Evolutionary conservation across 1,140 invertebrate genomes (phyloP).

Genomic region (Pemphigus obesinymphae): DNA sequence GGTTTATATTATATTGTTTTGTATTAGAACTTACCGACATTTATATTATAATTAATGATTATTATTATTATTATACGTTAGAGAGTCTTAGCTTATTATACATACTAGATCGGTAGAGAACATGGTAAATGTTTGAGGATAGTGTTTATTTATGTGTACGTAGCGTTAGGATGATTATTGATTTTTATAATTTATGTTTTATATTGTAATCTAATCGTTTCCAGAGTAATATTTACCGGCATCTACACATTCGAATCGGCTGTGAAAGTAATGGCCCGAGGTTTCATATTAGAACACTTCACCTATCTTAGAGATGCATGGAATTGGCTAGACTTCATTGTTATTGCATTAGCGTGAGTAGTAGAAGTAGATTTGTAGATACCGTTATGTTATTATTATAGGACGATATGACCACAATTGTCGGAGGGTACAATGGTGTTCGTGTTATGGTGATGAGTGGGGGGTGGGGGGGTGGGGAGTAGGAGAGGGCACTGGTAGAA

Average conservation of each 20-base stretch:
- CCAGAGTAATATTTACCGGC: conserved; percentile 97
- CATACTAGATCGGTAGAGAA: conserved; percentile 32
- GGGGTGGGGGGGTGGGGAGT: not conserved
- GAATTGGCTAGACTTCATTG: conserved; percentile 99
- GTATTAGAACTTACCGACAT: not conserved
- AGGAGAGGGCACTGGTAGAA: not conserved
- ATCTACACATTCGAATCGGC: conserved; percentile 99
- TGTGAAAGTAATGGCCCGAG: conserved; percentile 97
- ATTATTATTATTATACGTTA: conserved; percentile 22
- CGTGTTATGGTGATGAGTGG: not conserved
- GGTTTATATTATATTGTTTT: conserved; percentile 13
- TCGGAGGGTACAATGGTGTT: not conserved
- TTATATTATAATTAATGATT: not conserved
- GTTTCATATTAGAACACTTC: conserved; percentile 97
- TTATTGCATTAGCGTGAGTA: conserved; percentile 99
- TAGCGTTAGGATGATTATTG: conserved; percentile 35
- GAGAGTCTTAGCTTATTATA: conserved; percentile 36
- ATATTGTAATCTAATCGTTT: conserved; percentile 48
- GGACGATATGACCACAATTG: conserved; percentile 30
- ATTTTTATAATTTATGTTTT: conserved; percentile 29
- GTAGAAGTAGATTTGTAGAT: conserved; percentile 39
- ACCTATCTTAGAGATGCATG: conserved; percentile 99
- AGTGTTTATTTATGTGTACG: conserved; percentile 29
- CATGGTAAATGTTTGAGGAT: conserved; percentile 28
- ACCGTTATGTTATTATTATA: conserved; percentile 22